These are phyloP conservation scores for Hoplostethus mediterraneus DNA, from an alignment of 2,797 vertebrate genomes.

Conservation along the genomic window DNA sequence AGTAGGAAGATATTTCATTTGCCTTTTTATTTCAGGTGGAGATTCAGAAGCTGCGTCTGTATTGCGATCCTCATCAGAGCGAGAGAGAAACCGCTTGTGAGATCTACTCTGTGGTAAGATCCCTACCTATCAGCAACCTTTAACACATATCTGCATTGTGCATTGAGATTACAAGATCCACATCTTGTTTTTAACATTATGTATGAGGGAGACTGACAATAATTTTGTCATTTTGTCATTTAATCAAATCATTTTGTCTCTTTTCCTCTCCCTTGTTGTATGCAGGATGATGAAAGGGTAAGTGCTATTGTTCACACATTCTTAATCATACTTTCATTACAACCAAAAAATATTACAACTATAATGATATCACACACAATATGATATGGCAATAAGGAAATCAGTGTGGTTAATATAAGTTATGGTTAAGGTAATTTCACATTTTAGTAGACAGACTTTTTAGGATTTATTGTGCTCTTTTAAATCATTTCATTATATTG, in stretches of 20 bases:
- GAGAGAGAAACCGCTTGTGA: conserved; percentile 89
- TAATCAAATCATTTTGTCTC: conserved; percentile 17
- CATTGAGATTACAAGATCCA: neutral
- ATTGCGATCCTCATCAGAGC: conserved; percentile 88
- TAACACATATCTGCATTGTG: too few relatives aligned
- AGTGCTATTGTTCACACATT: conserved; percentile 48
- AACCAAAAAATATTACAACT: neutral
- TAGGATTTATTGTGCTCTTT: too few relatives aligned
- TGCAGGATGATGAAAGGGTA: conserved; percentile 88
- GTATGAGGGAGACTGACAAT: neutral
- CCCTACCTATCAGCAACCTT: too few relatives aligned
- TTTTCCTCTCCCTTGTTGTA: conserved; percentile 18
- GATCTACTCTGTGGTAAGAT: conserved; percentile 86
- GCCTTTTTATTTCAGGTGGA: conserved; percentile 73
- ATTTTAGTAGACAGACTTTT: too few relatives aligned
- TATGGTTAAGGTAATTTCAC: too few relatives aligned
- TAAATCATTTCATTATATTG: too few relatives aligned
- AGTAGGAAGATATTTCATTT: neutral
- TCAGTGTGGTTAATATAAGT: too few relatives aligned
- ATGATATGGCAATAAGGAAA: too few relatives aligned
- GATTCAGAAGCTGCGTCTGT: conserved; percentile 88
- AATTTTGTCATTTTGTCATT: too few relatives aligned
- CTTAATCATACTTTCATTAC: neutral
- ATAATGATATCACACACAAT: neutral
- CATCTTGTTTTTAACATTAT: neutral